Evolutionary conservation across 2,888 invertebrate species (phyloP).

Genomic region (Synanthedon formicaeformis): DNA sequence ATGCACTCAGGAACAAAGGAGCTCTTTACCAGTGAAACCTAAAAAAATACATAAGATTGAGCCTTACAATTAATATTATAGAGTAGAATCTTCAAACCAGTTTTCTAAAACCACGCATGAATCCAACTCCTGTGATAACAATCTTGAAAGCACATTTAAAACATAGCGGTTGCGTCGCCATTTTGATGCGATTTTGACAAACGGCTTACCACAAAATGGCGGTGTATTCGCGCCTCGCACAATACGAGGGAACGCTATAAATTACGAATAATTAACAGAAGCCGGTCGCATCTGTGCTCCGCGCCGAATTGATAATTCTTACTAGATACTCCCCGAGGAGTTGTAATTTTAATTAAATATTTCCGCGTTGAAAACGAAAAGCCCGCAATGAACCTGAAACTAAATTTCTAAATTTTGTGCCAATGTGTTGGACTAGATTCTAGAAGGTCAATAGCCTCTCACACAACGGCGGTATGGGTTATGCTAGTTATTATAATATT

Average conservation of each 20-base stretch:
- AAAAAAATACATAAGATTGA: too few relatives aligned
- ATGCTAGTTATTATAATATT: too few relatives aligned
- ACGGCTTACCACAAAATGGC: conserved; percentile 9
- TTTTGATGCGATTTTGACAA: conserved; percentile 5
- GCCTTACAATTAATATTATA: too few relatives aligned
- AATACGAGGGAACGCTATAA: conserved; percentile 12
- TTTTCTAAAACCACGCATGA: too few relatives aligned
- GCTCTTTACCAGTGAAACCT: too few relatives aligned
- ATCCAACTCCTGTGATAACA: background rate
- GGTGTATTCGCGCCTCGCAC: conserved; percentile 6
- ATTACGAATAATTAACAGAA: conserved; percentile 23
- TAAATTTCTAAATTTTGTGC: background rate
- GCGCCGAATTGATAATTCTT: conserved; percentile 16
- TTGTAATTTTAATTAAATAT: conserved; percentile 21
- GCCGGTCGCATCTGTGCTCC: conserved; percentile 22
- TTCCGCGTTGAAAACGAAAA: conserved; percentile 3
- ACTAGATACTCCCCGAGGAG: conserved; percentile 10
- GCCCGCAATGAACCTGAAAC: background rate
- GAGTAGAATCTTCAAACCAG: too few relatives aligned
- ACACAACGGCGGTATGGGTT: too few relatives aligned
- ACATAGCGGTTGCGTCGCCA: conserved; percentile 1
- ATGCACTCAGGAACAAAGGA: too few relatives aligned
- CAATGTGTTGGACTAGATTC: too few relatives aligned
- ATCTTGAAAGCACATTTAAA: background rate
- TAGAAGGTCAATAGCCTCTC: too few relatives aligned